A percentile compares a stretch with the other conserved stretches of the same genome.
phyloP scores from a whole-genome alignment of 2,888 invertebrate species.

The Caenorhabditis sp. region DNA sequence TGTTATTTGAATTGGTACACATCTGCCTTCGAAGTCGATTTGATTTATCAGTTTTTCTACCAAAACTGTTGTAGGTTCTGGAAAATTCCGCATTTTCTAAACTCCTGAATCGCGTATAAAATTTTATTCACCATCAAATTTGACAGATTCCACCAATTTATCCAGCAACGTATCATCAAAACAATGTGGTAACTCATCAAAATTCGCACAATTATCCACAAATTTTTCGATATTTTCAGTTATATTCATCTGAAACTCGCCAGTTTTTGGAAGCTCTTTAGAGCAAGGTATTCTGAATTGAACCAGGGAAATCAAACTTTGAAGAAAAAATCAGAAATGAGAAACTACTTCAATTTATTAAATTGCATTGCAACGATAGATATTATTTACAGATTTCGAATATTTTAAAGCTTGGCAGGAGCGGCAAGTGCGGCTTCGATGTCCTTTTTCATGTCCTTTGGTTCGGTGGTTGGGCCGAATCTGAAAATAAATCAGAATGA shows the following conservation, averaged over 20 bases:
- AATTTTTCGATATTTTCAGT: slow-evolving; percentile 8
- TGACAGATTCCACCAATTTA: slow-evolving; percentile 40
- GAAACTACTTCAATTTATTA: slow-evolving; percentile 2
- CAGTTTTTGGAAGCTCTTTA: neutral
- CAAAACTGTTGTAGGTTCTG: slow-evolving; percentile 10
- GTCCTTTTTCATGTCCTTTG: slow-evolving; percentile 65
- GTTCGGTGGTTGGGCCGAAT: slow-evolving; percentile 66
- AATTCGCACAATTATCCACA: slow-evolving; percentile 12
- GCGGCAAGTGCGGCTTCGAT: slow-evolving; percentile 60
- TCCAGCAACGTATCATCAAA: slow-evolving; percentile 56
- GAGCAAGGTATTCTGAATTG: neutral
- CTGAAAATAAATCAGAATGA: slow-evolving; percentile 13
- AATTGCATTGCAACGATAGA: slow-evolving; percentile 1
- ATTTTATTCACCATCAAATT: slow-evolving; percentile 22
- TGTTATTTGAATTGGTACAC: slow-evolving; percentile 27
- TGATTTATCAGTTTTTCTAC: slow-evolving; percentile 4
- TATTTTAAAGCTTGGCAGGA: slow-evolving; percentile 38
- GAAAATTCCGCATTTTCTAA: neutral
- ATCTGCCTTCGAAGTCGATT: slow-evolving; percentile 19
- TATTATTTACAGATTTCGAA: neutral
- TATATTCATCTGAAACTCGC: neutral
- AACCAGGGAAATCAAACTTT: neutral
- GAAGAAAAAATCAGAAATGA: slow-evolving; percentile 1
- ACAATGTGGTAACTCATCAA: slow-evolving; percentile 50
- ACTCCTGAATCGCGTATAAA: neutral